Base-by-base conservation (phyloP, 2,113 vertebrate species). In the Tiliqua scincoides region DNA sequence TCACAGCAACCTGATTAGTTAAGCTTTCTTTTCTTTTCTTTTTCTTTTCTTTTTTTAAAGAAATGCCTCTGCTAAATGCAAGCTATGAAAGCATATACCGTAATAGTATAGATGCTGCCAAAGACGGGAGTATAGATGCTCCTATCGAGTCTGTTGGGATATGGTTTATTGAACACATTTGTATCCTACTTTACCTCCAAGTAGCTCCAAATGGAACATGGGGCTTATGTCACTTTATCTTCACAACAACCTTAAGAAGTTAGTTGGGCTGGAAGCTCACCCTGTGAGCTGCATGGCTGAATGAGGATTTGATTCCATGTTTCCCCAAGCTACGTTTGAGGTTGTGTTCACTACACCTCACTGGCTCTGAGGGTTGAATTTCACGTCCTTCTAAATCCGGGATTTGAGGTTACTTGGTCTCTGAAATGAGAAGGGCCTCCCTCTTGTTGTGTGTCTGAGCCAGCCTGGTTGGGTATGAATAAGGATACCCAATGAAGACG, bases 1-100 rank as follows among this genome's bases (percentile, higher is more conserved):
- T 76, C 18, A 7, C 35, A 30, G 40, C 3, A n/a, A 74, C 63
- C 43, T 40, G 5, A 76, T 89, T 83, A 88, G 86, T 25, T 91
- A 73, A 57, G 83, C 61, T 74, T 82, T 32, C n/a, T n/a, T n/a
- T n/a, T n/a, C n/a, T n/a, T n/a, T n/a, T n/a, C n/a, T n/a, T n/a
- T 54, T 54, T n/a, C n/a, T n/a, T 54, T 54, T 54, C 52, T 54
- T 57, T 17, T 57, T 15, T 86, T 75, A 85, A 71, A 79, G 20
- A 27, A 79, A 79, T 61, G 54, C 12, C 61, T 30, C 12, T 23
- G 32, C 35, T 79, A 62, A 80, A 73, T 6, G 62, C 8, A 62
- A 25, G 37, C 25, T 32, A 62, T 61, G 18, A 79, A 72, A 27
- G 17, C 77, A n/a, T 5, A 77, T 35, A 43, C 32, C 57, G 11